Base-by-base conservation (phyloP, 2,797 vertebrate genomes). In the Zenarchopterus dispar region DNA sequence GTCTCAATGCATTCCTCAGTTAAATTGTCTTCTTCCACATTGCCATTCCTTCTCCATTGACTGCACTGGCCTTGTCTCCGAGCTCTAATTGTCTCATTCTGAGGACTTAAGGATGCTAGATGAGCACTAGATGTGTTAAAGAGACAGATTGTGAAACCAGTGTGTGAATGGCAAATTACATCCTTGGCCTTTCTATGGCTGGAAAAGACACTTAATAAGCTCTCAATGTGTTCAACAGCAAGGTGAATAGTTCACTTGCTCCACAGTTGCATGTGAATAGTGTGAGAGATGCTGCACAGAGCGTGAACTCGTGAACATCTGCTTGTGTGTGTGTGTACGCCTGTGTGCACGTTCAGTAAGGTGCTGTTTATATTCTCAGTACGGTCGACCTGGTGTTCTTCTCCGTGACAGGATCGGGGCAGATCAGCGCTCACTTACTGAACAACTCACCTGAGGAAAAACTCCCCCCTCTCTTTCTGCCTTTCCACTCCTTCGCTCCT, bases 371-470 rank as follows among this genome's bases (percentile, higher is more conserved):
- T 90, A 67, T 80, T 87, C 78, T 88, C 85, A 67, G 62, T 24
- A 59, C 73, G 74, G 67, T 71, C 59, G 80, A 68, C 81, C 86
- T 21, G 0, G 63, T 56, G 50, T 78, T 72, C 82, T 62, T 73
- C 0, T 13, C 82, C 57, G 65, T 68, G 81, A 85, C 89, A 89
- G 78, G 83, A 82, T 88, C 79, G 80, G 80, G 84, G 81, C 77
- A 69, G 39, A 76, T 86, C 69, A 80, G 70, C 21, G 33, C 39
- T 88, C 64, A 55, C 67, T 50, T 81, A 86, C 80, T 81, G 86
- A 89, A 83, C 85, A 86, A 87, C 87, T 90, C 88, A 92, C 90
- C 89, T 90, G 90, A 89, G 88, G 88, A 88, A 91, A 90, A 91
- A 89, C 88, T 86, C 74, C 70, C 84, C 67, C 75, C 85, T 84